A percentile compares a stretch with the other conserved stretches of the same genome.
These are phyloP conservation scores for Spodoptera frugiperda DNA, from an alignment of 1,140 invertebrate species.

Conservation along the genomic window DNA sequence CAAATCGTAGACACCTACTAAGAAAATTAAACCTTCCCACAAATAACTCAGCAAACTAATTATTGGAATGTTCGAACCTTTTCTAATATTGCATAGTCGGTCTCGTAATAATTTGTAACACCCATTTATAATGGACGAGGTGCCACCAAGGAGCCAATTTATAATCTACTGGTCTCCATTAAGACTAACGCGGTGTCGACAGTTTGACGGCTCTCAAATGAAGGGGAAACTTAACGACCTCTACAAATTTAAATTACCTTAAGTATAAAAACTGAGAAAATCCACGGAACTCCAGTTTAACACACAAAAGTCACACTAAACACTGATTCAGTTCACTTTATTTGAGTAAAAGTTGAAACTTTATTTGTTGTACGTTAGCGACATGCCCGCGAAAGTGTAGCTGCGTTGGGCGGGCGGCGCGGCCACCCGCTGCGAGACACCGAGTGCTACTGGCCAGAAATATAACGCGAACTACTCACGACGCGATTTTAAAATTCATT, in stretches of 20 bases:
- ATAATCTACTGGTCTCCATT: conserved; percentile 33
- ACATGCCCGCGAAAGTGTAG: conserved; percentile 14
- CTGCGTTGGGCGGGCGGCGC: conserved; percentile 54
- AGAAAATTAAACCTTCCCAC: no score
- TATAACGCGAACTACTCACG: not conserved
- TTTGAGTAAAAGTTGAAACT: conserved; percentile 2
- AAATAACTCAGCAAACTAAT: no score
- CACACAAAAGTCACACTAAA: conserved; percentile 31
- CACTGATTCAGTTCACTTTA: conserved; percentile 22
- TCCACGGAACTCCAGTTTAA: conserved; percentile 21
- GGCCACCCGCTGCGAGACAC: conserved; percentile 43
- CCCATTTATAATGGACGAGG: conserved; percentile 15
- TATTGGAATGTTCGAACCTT: no score
- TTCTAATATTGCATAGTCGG: no score
- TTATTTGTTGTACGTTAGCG: conserved; percentile 9
- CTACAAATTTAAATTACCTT: conserved; percentile 54
- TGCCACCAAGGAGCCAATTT: conserved; percentile 30
- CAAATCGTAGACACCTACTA: no score
- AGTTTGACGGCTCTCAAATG: conserved; percentile 29
- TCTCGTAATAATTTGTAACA: not conserved
- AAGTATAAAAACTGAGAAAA: conserved; percentile 45
- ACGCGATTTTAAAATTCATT: not conserved
- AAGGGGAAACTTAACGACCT: conserved; percentile 18
- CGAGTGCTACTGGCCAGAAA: conserved; percentile 50
- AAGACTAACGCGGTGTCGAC: conserved; percentile 35